Percentiles rank a stretch among this genome's conserved stretches.
Evolutionary conservation across 2,113 vertebrate species (phyloP).

Genomic region (Haliaeetus leucogaster): DNA sequence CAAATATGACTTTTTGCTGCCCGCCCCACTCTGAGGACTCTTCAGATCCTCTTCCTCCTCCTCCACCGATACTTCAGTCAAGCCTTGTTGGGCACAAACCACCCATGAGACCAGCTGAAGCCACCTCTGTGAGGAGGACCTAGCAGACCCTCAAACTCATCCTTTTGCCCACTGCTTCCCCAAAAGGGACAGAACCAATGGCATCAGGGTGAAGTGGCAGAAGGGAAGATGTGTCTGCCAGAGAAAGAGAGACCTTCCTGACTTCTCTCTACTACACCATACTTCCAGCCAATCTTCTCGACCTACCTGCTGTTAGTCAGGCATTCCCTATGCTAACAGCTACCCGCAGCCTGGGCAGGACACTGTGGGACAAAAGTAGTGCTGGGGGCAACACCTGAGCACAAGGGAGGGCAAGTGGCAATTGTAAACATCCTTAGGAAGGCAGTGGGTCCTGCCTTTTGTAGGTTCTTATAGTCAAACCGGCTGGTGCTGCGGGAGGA

Average conservation of each 20-base stretch:
- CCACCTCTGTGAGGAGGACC: background rate
- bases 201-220: background rate
- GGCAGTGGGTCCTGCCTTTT: background rate
- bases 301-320: background rate
- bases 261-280: background rate
- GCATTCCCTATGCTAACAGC: background rate
- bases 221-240: background rate
- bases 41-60: background rate
- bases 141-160: background rate
- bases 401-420: background rate
- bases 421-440: background rate
- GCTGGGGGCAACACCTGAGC: background rate
- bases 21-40: background rate
- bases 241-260: background rate
- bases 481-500: background rate
- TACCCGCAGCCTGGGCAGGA: background rate
- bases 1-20: background rate
- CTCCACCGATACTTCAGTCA: background rate
- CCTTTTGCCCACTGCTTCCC: background rate
- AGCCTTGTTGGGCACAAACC: background rate
- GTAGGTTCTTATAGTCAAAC: background rate
- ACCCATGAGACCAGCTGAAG: background rate
- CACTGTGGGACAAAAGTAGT: background rate
- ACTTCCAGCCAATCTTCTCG: background rate
- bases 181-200: background rate